A percentile compares a stretch with the other conserved stretches of the same genome.
These are phyloP conservation scores for Ceyx melanurus DNA, from an alignment of 2,113 vertebrate species.

Conservation along the genomic window DNA sequence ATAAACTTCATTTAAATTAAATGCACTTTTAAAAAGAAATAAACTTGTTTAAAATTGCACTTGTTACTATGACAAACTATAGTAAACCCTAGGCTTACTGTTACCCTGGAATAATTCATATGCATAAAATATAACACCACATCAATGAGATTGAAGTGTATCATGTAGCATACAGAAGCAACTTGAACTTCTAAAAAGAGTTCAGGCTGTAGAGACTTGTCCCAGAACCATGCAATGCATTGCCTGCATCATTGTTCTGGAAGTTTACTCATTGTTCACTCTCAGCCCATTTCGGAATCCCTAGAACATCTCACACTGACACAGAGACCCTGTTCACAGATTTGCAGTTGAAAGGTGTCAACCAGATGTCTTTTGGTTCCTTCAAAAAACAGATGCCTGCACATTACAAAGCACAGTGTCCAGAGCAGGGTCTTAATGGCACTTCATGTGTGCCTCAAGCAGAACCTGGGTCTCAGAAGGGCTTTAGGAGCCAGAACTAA, in stretches of 20 bases:
- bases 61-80: neutral
- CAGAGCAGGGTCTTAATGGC: neutral
- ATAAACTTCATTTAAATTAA: neutral
- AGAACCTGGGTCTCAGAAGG: neutral
- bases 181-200: neutral
- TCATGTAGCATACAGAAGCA: rapidly evolving
- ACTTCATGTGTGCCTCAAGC: neutral
- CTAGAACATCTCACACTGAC: neutral
- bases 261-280: neutral
- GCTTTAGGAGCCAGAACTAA: neutral
- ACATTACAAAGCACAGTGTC: neutral
- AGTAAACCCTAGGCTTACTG: neutral
- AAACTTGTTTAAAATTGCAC: neutral
- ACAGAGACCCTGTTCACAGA: rapidly evolving
- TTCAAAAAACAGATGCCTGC: neutral
- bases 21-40: neutral
- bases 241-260: neutral
- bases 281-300: neutral
- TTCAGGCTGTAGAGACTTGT: neutral
- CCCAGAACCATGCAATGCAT: neutral
- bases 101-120: neutral
- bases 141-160: neutral
- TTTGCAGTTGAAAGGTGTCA: neutral
- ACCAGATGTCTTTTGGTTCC: neutral
- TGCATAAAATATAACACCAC: neutral